Conservation (phyloP, 2,797 vertebrate genomes). For the Toxotes lorentzi region DNA sequence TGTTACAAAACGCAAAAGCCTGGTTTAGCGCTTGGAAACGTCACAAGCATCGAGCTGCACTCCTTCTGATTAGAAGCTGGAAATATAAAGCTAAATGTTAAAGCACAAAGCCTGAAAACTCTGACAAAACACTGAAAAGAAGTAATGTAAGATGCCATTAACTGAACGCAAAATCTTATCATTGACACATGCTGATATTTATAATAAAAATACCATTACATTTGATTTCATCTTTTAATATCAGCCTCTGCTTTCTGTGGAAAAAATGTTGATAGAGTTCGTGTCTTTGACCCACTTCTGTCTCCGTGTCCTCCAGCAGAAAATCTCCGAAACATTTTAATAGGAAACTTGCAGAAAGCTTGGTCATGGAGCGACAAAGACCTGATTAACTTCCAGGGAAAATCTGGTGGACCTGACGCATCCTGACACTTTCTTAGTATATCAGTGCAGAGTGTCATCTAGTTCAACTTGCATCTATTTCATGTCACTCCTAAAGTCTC, state of each 20-base stretch:
- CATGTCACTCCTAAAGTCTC: slow-evolving; percentile 10
- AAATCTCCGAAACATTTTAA: not conserved
- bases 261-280: not conserved
- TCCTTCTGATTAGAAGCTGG: no score
- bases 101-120: no score
- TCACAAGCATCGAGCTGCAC: not conserved
- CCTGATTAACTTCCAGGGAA: not conserved
- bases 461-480: slow-evolving; percentile 1
- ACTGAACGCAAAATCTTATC: no score
- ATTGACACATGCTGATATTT: no score
- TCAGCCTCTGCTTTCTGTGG: not conserved
- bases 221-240: not conserved
- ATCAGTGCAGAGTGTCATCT: not conserved
- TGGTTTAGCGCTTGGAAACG: not conserved
- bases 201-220: no score
- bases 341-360: not conserved
- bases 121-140: no score
- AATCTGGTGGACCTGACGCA: not conserved
- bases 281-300: slow-evolving; percentile 1
- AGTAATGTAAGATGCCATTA: no score
- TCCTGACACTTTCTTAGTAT: not conserved
- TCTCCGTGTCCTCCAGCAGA: not conserved
- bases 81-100: no score
- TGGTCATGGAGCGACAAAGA: not conserved
- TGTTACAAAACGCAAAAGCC: not conserved